Evolutionary conservation across 1,140 invertebrate species (phyloP).

Genomic region (Aethina tumida): DNA sequence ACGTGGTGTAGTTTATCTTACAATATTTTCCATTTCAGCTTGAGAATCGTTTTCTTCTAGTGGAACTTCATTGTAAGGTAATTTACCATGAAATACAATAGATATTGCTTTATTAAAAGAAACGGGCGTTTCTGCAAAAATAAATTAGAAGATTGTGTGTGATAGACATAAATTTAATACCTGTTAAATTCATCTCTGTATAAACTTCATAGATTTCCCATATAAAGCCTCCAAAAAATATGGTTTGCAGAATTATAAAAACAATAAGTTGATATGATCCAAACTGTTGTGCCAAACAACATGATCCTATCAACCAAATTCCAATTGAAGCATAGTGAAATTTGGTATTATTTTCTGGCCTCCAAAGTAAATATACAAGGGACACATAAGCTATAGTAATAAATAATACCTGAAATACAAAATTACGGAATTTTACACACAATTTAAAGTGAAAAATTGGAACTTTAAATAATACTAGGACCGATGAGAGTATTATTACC

Average conservation of each 20-base stretch:
- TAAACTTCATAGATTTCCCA: conserved; percentile 41
- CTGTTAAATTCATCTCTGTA: conserved; percentile 28
- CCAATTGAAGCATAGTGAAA: conserved; percentile 48
- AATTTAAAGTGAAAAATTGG: no score
- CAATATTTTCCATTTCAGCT: conserved; percentile 12
- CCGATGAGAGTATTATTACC: no score
- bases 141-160: no score
- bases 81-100: conserved; percentile 29
- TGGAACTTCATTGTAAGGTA: no score
- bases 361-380: conserved; percentile 47
- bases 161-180: no score
- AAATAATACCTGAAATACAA: conserved; percentile 37
- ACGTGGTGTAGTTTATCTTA: no score
- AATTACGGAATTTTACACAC: neutral
- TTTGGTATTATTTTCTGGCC: conserved; percentile 42
- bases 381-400: conserved; percentile 41
- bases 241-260: conserved; percentile 43
- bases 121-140: conserved; percentile 28
- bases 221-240: conserved; percentile 44
- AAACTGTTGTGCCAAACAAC: conserved; percentile 48
- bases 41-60: conserved; percentile 14
- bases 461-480: no score
- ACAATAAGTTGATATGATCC: conserved; percentile 48
- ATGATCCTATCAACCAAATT: conserved; percentile 51
- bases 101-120: conserved; percentile 34